phyloP scores from a whole-genome alignment of 2,888 invertebrate genomes.

The Salpingus planirostris region DNA sequence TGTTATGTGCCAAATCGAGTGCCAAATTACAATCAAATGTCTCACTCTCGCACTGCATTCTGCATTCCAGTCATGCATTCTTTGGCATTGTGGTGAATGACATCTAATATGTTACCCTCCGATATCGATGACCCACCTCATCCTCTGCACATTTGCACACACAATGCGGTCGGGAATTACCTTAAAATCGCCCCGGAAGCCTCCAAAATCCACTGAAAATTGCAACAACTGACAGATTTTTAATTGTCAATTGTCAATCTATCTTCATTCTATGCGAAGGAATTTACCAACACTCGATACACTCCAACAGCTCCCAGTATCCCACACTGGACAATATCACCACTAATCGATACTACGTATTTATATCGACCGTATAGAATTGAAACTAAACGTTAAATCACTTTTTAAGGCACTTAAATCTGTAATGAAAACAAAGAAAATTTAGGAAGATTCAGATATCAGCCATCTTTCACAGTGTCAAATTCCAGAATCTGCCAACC shows the following conservation, averaged over 20 bases:
- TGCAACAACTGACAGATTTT: slow-evolving; percentile 35
- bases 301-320: too few relatives aligned
- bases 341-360: slow-evolving; percentile 5
- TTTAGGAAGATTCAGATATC: slow-evolving; percentile 39
- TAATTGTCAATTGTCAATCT: slow-evolving; percentile 36
- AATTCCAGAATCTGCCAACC: slow-evolving; percentile 41
- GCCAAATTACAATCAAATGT: slow-evolving; percentile 39
- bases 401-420: slow-evolving; percentile 35
- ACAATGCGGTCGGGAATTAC: slow-evolving; percentile 23
- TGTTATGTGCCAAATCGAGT: slow-evolving; percentile 40
- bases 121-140: slow-evolving; percentile 13
- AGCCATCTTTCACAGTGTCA: slow-evolving; percentile 43
- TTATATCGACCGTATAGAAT: slow-evolving; percentile 3
- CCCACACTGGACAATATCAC: slow-evolving; percentile 7
- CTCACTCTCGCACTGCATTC: slow-evolving; percentile 30
- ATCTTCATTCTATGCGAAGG: slow-evolving; percentile 38
- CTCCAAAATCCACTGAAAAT: slow-evolving; percentile 30
- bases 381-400: slow-evolving; percentile 15
- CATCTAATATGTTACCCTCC: slow-evolving; percentile 18
- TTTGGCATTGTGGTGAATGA: slow-evolving; percentile 29
- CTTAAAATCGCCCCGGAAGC: too few relatives aligned
- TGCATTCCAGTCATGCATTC: slow-evolving; percentile 36
- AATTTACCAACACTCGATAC: slow-evolving; percentile 35
- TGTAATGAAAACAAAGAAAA: slow-evolving; percentile 44
- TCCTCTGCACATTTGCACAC: slow-evolving; percentile 17